Conservation (phyloP, 2,797 vertebrate genomes). For the Orestias chungarensis region DNA sequence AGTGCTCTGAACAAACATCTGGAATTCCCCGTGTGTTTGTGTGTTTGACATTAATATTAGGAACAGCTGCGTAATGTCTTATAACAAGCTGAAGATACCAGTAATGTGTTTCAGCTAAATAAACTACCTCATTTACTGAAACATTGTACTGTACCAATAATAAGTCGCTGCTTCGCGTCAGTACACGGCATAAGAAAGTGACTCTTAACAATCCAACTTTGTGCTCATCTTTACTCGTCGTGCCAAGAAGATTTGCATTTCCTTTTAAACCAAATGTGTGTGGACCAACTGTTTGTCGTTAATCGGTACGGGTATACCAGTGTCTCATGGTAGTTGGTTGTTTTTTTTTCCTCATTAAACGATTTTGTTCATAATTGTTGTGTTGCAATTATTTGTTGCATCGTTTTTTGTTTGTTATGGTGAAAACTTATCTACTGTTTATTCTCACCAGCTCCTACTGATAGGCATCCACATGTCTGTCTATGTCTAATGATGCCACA, state of each 20-base stretch:
- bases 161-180: constrained; percentile 55
- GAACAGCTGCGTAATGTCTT: constrained; percentile 35
- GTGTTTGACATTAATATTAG: constrained; percentile 34
- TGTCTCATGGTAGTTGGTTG: constrained; percentile 31
- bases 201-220: constrained; percentile 39
- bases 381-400: constrained; percentile 17
- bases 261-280: constrained; percentile 37
- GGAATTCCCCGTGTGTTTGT: constrained; percentile 18
- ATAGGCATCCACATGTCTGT: background rate
- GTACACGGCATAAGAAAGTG: constrained; percentile 27
- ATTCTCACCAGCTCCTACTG: background rate
- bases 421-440: background rate
- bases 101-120: constrained; percentile 37
- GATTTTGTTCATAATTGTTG: constrained; percentile 32
- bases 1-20: constrained; percentile 32
- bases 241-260: constrained; percentile 46
- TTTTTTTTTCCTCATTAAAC: constrained; percentile 49
- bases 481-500: background rate
- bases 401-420: background rate
- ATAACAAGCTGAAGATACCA: constrained; percentile 37
- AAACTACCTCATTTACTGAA: constrained; percentile 68
- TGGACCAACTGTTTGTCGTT: constrained; percentile 53
- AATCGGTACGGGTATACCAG: constrained; percentile 39
- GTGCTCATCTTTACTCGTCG: constrained; percentile 32
- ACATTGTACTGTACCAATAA: constrained; percentile 66